phyloP scores from a whole-genome alignment of 2,797 vertebrate genomes.

The Gastrophryne carolinensis region DNA sequence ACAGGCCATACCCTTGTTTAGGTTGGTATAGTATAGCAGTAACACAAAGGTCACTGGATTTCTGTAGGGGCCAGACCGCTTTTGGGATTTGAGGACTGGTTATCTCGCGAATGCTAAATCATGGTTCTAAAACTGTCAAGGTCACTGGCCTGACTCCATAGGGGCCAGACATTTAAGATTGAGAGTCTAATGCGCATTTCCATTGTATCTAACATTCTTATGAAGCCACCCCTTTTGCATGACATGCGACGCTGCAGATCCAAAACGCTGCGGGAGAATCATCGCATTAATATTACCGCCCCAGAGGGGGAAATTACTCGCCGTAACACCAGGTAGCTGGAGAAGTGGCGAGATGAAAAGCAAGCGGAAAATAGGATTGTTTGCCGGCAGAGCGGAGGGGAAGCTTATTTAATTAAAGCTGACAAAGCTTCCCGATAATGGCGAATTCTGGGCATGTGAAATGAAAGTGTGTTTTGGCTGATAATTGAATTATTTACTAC shows the following conservation, averaged over 20 bases:
- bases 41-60: no score
- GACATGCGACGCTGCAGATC: not conserved
- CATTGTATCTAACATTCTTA: slow-evolving; percentile 1
- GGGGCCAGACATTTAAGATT: no score
- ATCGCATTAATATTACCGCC: slow-evolving; percentile 11
- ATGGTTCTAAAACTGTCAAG: no score
- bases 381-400: slow-evolving; percentile 14
- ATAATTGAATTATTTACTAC: slow-evolving; percentile 38
- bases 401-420: slow-evolving; percentile 37
- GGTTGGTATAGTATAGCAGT: no score
- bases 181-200: no score
- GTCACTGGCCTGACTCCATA: no score
- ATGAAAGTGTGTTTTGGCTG: slow-evolving; percentile 33
- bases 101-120: no score
- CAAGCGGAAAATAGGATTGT: slow-evolving; percentile 20
- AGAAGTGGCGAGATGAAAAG: not conserved
- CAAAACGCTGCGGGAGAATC: not conserved
- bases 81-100: no score
- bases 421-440: slow-evolving; percentile 20
- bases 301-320: slow-evolving; percentile 27
- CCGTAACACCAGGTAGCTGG: slow-evolving; percentile 8
- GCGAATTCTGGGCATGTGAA: slow-evolving; percentile 19
- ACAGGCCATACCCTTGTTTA: no score
- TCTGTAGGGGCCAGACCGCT: no score
- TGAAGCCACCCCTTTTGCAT: not conserved